Percentiles rank a stretch among this genome's conserved stretches.
phyloP scores from a whole-genome alignment of 2,113 vertebrate genomes.

The Tetrax tetrax region DNA sequence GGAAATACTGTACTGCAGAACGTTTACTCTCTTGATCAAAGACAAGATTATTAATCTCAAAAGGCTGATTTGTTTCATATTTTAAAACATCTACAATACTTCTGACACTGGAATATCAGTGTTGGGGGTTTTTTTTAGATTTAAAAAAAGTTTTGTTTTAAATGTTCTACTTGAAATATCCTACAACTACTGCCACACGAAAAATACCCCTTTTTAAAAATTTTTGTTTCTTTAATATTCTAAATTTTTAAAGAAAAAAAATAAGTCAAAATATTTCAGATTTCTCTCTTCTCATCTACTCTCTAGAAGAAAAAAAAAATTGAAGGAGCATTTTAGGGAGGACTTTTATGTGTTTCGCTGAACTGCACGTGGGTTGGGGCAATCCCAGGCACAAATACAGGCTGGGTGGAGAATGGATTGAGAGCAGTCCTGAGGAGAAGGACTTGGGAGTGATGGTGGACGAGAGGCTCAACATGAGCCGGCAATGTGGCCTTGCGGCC shows the following conservation, averaged over 20 bases:
- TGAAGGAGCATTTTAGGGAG: fast-evolving
- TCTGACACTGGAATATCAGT: not conserved
- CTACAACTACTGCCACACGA: not conserved
- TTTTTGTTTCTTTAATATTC: not conserved
- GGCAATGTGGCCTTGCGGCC: too few species aligned
- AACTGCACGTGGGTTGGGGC: not conserved
- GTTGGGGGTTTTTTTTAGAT: not conserved
- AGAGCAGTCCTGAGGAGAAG: too few species aligned
- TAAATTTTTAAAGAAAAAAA: not conserved
- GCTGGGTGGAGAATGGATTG: too few species aligned
- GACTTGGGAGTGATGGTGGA: too few species aligned
- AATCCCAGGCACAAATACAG: too few species aligned
- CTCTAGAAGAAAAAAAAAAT: not conserved
- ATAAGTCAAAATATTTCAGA: not conserved
- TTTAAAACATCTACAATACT: not conserved
- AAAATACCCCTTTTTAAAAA: not conserved
- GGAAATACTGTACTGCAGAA: not conserved
- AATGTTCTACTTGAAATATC: not conserved
- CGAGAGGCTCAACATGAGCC: too few species aligned
- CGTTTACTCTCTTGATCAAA: not conserved
- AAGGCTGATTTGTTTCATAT: not conserved
- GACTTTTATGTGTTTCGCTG: not conserved
- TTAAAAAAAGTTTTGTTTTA: not conserved
- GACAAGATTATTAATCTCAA: not conserved
- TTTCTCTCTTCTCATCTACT: not conserved